Percentiles rank a stretch among this genome's conserved stretches.
phyloP scores from a whole-genome alignment of 92 coral and sea anemone genomes.

The Phymanthus crucifer region DNA sequence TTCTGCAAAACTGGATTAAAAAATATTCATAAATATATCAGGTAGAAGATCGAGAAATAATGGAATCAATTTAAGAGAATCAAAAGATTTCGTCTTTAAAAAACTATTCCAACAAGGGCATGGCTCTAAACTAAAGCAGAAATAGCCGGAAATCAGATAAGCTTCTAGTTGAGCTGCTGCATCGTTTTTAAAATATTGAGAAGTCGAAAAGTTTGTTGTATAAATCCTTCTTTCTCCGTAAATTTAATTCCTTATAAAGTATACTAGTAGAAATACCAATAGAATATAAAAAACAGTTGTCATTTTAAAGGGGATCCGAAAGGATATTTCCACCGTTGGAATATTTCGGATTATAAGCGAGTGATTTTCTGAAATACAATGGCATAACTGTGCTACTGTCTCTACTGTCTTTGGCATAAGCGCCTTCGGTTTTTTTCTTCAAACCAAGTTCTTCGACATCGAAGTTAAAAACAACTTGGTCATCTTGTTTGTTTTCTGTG shows the following conservation, averaged over 20 bases:
- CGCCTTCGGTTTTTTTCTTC: slow-evolving; percentile 58
- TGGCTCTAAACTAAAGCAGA: too few relatives aligned
- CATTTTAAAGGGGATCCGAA: slow-evolving; percentile 71
- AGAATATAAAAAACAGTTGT: neutral
- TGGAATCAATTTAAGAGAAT: too few relatives aligned
- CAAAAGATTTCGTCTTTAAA: too few relatives aligned
- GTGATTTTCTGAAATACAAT: slow-evolving; percentile 81
- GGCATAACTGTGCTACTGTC: slow-evolving; percentile 67
- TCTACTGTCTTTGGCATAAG: slow-evolving; percentile 42
- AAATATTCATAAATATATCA: too few relatives aligned
- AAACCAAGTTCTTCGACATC: slow-evolving; percentile 77
- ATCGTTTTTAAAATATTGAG: too few relatives aligned
- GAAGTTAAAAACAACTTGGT: slow-evolving; percentile 70
- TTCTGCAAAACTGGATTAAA: too few relatives aligned
- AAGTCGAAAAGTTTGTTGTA: too few relatives aligned
- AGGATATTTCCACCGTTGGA: slow-evolving; percentile 61
- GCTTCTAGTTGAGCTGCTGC: too few relatives aligned
- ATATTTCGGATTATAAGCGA: slow-evolving; percentile 93
- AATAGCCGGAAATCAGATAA: too few relatives aligned
- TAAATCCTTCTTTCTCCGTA: too few relatives aligned
- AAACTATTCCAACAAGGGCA: too few relatives aligned
- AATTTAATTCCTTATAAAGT: neutral
- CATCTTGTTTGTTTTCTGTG: slow-evolving; percentile 21
- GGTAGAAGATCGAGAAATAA: too few relatives aligned
- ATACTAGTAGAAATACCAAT: neutral